Evolutionary conservation across 2,888 invertebrate genomes (phyloP), one percentile per base, ranked within the genome.

Genomic region (Trissolcus japonicus): DNA sequence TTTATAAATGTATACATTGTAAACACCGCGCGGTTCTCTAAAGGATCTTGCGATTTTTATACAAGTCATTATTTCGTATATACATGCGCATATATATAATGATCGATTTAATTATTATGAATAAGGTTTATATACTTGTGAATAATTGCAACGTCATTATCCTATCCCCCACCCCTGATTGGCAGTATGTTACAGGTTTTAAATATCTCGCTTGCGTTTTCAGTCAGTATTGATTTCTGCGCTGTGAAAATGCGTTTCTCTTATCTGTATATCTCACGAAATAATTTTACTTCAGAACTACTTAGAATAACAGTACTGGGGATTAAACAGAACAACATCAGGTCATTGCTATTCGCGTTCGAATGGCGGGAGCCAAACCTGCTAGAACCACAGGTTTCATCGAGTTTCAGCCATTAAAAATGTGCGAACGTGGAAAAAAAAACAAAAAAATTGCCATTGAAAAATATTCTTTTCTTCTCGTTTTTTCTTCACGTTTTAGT

Each of bases 111-210:
- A 55, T 66, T 50, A 50, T 41, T 74, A 62, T 75, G 67, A 65
- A 62, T 79, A 72, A 75, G 69, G 29, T 69, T 66, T 75, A 68
- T 73, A 51, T 68, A 66, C 61, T 63, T 56, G 66, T 59, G 46
- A 51, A 73, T 76, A 50, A 72, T 76, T 69, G 62, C 65, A 77
- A 74, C 54, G 54, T 65, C 48, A 19, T 59, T 41, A 59, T 61
- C 60, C 73, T 17, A 21, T 79, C 83, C 68, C 76, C 78, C 81
- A 79, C 83, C 67, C 84, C 83, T 73, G 83, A 86, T 85, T 87
- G 87, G 88, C 87, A 88, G 88, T 88, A 88, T 87, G 81, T 86
- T 83, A 86, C 81, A 83, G 60, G 81, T 82, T 77, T 79, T 67
- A 53, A 71, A 68, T 77, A 75, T 79, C 71, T 77, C 74, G 76